Percentiles rank a stretch among this genome's conserved stretches.
These are phyloP conservation scores for Cebidichthys violaceus DNA, from an alignment of 2,113 vertebrate species.

Conservation along the genomic window DNA sequence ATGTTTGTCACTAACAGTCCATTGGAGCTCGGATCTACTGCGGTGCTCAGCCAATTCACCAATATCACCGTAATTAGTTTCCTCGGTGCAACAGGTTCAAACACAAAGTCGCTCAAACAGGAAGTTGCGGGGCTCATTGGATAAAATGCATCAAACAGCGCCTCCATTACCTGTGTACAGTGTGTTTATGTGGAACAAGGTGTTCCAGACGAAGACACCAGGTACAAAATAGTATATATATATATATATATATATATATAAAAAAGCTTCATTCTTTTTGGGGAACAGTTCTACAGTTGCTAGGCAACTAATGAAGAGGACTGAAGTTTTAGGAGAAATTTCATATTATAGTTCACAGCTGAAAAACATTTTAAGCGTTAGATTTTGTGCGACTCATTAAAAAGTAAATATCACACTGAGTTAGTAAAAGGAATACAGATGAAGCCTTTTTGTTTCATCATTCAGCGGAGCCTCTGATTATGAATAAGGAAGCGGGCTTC, in stretches of 20 bases:
- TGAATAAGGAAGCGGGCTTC: constrained; percentile 36
- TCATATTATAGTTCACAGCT: constrained; percentile 30
- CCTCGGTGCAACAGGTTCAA: constrained; percentile 22
- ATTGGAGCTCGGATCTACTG: constrained; percentile 10
- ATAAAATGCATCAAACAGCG: constrained; percentile 37
- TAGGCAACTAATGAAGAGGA: constrained; percentile 67
- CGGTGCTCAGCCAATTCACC: constrained; percentile 9
- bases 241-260: constrained; percentile 14
- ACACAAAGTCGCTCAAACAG: constrained; percentile 43
- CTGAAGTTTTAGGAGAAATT: constrained; percentile 34
- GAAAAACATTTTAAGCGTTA: constrained; percentile 2
- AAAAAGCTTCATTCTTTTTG: constrained; percentile 16
- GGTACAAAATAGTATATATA: constrained; percentile 13
- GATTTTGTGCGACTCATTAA: constrained; percentile 19
- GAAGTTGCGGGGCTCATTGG: constrained; percentile 13
- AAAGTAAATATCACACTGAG: constrained; percentile 14
- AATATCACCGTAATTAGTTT: constrained; percentile 42
- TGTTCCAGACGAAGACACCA: constrained; percentile 22
- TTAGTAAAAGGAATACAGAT: not conserved
- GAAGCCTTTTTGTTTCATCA: not conserved
- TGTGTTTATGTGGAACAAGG: constrained; percentile 38
- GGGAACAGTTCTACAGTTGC: constrained; percentile 55
- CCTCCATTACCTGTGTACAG: constrained; percentile 9
- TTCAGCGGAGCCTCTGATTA: constrained; percentile 10
- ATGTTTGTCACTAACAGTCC: constrained; percentile 20